phyloP scores from a whole-genome alignment of 2,113 vertebrate species.

The Eptatretus burgeri region DNA sequence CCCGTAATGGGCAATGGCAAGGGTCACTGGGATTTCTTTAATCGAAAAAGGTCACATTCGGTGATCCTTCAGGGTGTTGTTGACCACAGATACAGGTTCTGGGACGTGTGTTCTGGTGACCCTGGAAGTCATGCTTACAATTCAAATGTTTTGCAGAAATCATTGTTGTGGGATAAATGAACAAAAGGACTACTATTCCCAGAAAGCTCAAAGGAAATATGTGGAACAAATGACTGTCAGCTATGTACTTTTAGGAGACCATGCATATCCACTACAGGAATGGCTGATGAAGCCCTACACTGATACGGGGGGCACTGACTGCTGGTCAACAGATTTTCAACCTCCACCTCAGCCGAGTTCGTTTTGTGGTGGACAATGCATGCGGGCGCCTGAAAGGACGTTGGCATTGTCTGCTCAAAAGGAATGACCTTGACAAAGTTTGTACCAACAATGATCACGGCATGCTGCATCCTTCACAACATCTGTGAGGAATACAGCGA shows the following conservation, averaged over 20 bases:
- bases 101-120: conserved; percentile 21
- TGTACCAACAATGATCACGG: conserved; percentile 20
- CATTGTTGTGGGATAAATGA: conserved; percentile 20
- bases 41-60: conserved; percentile 18
- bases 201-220: conserved; percentile 17
- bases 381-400: conserved; percentile 21
- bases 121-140: conserved; percentile 20
- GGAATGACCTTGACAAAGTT: conserved; percentile 18
- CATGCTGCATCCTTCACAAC: conserved; percentile 25
- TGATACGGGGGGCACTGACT: conserved; percentile 13
- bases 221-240: conserved; percentile 18
- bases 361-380: conserved; percentile 17
- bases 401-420: conserved; percentile 25
- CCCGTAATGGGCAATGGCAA: conserved; percentile 16
- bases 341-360: conserved; percentile 16
- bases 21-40: conserved; percentile 16
- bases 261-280: conserved; percentile 20
- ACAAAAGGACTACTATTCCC: conserved; percentile 18
- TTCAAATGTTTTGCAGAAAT: conserved; percentile 17
- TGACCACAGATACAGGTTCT: conserved; percentile 20
- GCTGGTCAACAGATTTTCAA: conserved; percentile 20
- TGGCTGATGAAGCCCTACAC: conserved; percentile 26
- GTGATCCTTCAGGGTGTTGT: conserved; percentile 22
- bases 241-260: conserved; percentile 19
- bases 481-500: conserved; percentile 19